These are phyloP conservation scores for Poecilus cupreus DNA, from an alignment of 2,888 invertebrate species.

Conservation along the genomic window DNA sequence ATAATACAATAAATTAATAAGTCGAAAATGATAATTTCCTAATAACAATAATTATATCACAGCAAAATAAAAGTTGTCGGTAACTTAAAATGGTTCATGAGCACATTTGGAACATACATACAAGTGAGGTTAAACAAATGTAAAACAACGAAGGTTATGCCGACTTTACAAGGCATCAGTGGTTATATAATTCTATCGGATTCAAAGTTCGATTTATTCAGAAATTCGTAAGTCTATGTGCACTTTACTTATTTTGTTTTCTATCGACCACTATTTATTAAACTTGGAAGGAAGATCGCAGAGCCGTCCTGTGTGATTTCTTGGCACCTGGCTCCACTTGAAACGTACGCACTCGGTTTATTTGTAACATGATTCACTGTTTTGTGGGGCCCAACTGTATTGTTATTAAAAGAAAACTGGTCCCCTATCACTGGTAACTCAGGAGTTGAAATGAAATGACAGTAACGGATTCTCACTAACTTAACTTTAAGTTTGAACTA, in stretches of 20 bases:
- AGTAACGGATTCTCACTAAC: slow-evolving; percentile 19
- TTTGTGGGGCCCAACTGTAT: slow-evolving; percentile 37
- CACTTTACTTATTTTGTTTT: slow-evolving; percentile 41
- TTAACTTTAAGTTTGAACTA: slow-evolving; percentile 33
- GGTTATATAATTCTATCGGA: slow-evolving; percentile 55
- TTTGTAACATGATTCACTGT: not conserved
- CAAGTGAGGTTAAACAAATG: slow-evolving; percentile 30
- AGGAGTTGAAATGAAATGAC: slow-evolving; percentile 11
- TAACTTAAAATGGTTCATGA: slow-evolving; percentile 46
- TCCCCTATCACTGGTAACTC: slow-evolving; percentile 43
- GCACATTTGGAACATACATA: slow-evolving; percentile 48
- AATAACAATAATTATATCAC: slow-evolving; percentile 49
- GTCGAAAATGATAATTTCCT: not conserved
- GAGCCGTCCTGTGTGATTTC: slow-evolving; percentile 23
- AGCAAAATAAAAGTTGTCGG: slow-evolving; percentile 49
- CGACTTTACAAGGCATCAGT: slow-evolving; percentile 61
- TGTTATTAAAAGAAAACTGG: slow-evolving; percentile 14
- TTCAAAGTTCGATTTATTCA: slow-evolving; percentile 50
- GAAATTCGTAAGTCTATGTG: slow-evolving; percentile 50
- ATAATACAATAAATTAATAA: slow-evolving; percentile 30
- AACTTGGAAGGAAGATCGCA: slow-evolving; percentile 45
- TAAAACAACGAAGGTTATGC: slow-evolving; percentile 56
- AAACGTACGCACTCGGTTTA: slow-evolving; percentile 8
- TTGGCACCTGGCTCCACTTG: slow-evolving; percentile 46
- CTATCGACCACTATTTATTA: slow-evolving; percentile 51